phyloP scores from a whole-genome alignment of 2,113 vertebrate genomes.

The Antechinus stuartii region DNA sequence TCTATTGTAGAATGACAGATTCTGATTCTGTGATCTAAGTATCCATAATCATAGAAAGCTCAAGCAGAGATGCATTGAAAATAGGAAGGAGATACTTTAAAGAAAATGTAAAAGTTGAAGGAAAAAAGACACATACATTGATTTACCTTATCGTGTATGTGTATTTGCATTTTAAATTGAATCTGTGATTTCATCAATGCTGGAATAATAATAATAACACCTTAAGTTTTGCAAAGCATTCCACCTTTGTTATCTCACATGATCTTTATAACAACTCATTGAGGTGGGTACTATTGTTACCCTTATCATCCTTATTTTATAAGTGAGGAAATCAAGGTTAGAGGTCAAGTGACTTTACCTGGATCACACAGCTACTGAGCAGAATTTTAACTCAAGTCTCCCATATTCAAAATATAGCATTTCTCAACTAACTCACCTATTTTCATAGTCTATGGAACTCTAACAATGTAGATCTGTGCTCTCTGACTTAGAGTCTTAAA shows the following conservation, averaged over 20 bases:
- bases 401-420: no score
- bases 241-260: background rate
- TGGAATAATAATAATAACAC: background rate
- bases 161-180: background rate
- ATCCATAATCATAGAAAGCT: constrained; percentile 51
- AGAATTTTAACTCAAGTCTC: background rate
- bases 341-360: background rate
- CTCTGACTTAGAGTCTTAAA: background rate
- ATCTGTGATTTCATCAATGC: background rate
- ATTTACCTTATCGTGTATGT: background rate
- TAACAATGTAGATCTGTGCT: background rate
- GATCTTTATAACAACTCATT: background rate
- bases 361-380: background rate
- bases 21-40: constrained; percentile 55
- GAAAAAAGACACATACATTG: background rate
- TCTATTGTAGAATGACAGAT: constrained; percentile 33
- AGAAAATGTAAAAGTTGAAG: background rate
- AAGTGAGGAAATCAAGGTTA: background rate
- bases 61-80: background rate
- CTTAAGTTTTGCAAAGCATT: background rate
- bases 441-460: background rate
- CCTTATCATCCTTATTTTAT: background rate
- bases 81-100: background rate
- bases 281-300: background rate
- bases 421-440: background rate